phyloP scores from a whole-genome alignment of 1,140 invertebrate species.

The Lepidostoma basale region DNA sequence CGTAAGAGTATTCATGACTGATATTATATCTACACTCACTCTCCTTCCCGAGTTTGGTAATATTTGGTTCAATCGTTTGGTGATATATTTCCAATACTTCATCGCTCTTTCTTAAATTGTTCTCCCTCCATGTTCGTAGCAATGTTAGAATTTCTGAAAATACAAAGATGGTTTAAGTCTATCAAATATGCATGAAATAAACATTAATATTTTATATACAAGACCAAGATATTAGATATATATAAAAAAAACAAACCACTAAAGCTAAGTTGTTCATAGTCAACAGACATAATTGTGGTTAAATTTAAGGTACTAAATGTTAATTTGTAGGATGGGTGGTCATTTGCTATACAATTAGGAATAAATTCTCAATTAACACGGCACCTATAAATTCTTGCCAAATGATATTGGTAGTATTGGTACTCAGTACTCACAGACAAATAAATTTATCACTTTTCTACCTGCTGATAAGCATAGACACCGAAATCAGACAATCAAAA shows the following conservation, averaged over 20 bases:
- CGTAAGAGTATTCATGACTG: no score
- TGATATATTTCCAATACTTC: conserved; percentile 91
- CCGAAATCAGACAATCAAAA: no score
- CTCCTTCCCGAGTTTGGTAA: conserved; percentile 89
- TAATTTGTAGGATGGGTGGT: no score
- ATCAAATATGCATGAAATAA: background rate
- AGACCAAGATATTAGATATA: background rate
- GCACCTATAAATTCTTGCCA: no score
- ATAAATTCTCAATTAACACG: no score
- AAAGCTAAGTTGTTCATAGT: conserved; percentile 61
- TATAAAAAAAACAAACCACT: conserved; percentile 50
- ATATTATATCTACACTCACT: conserved; percentile 68
- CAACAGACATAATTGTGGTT: conserved; percentile 56
- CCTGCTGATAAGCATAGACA: no score
- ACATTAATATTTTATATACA: no score
- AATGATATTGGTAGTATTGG: no score
- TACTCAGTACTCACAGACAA: no score
- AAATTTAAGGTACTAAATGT: no score
- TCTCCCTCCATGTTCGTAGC: conserved; percentile 89
- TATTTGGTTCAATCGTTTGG: conserved; percentile 71
- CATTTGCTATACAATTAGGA: no score
- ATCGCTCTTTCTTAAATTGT: conserved; percentile 85
- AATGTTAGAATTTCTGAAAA: conserved; percentile 79
- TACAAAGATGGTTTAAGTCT: background rate
- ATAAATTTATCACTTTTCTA: no score